These are phyloP conservation scores for Ahaetulla prasina DNA, from an alignment of 2,113 vertebrate species.

Conservation along the genomic window DNA sequence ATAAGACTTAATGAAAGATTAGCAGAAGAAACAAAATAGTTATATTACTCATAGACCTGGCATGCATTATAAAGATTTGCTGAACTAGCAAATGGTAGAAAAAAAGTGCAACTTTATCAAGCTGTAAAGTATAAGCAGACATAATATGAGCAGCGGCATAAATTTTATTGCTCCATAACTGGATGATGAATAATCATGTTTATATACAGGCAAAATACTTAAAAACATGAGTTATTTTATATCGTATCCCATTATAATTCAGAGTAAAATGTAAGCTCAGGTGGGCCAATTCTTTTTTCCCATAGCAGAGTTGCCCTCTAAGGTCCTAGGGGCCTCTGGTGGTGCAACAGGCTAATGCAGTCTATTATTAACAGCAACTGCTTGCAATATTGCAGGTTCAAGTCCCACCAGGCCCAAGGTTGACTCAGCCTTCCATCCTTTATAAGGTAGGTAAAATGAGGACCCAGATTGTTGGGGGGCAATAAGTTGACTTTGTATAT, in stretches of 20 bases:
- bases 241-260: not conserved
- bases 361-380: too few relatives aligned
- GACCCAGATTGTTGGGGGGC: too few relatives aligned
- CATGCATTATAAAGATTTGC: conserved; percentile 14
- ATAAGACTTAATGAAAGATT: not conserved
- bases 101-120: not conserved
- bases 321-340: too few relatives aligned
- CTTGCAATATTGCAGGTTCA: too few relatives aligned
- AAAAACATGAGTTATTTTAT: not conserved
- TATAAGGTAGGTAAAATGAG: too few relatives aligned
- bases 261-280: not conserved
- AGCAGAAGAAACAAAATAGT: not conserved
- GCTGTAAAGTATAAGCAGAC: not conserved
- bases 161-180: conserved; percentile 1
- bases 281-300: not conserved
- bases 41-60: conserved; percentile 5
- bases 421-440: too few relatives aligned
- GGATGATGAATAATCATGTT: conserved; percentile 1
- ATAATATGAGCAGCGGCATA: conserved; percentile 13
- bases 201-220: not conserved
- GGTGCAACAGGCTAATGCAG: too few relatives aligned
- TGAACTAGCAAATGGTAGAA: not conserved
- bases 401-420: too few relatives aligned
- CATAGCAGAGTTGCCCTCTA: not conserved
- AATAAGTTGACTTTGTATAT: too few relatives aligned